Evolutionary conservation across 1,140 invertebrate species (phyloP).

Genomic region (Apolygus lucorum): DNA sequence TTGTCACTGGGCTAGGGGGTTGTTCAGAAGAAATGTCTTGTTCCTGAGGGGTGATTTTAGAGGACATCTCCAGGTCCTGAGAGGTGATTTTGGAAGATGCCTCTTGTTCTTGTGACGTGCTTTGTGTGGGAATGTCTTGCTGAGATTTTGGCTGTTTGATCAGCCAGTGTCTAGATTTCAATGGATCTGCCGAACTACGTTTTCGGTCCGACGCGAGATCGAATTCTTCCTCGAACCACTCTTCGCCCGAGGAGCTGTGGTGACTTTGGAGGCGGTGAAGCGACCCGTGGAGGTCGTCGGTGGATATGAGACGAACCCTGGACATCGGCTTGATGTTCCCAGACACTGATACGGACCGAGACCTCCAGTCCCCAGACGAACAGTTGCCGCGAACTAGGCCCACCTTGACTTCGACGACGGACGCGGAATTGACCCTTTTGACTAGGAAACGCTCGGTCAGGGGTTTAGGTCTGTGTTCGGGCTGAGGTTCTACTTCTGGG

Average conservation of each 20-base stretch:
- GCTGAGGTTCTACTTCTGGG: not conserved
- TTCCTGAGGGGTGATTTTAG: too few relatives aligned
- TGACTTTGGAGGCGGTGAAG: conserved; percentile 36
- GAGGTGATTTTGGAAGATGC: not conserved
- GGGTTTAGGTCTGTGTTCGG: conserved; percentile 12
- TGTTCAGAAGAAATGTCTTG: too few relatives aligned
- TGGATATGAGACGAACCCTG: conserved; percentile 33
- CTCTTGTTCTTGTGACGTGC: not conserved
- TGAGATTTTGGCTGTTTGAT: not conserved
- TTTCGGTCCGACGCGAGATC: too few relatives aligned
- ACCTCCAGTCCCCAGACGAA: conserved; percentile 28
- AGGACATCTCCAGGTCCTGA: not conserved
- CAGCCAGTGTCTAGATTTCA: not conserved
- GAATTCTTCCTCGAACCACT: conserved; percentile 41
- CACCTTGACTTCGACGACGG: conserved; percentile 32
- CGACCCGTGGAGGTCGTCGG: conserved; percentile 31
- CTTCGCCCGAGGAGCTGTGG: conserved; percentile 40
- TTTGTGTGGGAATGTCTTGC: not conserved
- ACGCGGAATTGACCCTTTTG: conserved; percentile 33
- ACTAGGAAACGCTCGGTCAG: conserved; percentile 30
- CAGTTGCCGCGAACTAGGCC: conserved; percentile 29
- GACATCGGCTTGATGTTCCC: conserved; percentile 18
- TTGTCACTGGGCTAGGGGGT: too few relatives aligned
- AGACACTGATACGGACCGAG: conserved; percentile 31
- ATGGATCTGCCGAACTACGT: not conserved